Base-by-base conservation (phyloP, 1,140 invertebrate species). In the Penaeus chinensis region DNA sequence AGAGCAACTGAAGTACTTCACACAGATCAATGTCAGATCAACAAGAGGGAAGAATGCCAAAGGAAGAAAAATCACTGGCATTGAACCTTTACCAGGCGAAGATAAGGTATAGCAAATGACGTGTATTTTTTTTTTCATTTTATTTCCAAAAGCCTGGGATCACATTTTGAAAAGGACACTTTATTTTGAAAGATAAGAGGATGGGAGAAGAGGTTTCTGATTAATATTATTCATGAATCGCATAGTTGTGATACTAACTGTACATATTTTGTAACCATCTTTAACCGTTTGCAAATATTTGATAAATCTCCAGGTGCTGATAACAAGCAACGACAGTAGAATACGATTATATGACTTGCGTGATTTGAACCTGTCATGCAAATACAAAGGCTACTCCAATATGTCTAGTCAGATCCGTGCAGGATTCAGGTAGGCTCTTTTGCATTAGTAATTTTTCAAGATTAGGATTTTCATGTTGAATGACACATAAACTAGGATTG, bases 1-100 rank as follows among this genome's bases (percentile, higher is more conserved):
- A 18, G 98, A 99, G 94, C 98, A 99, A 92, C 93, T 99, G 2
- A 99, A 99, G 91, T 99, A 99, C 93, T 97, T 99, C 92, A 99
- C 98, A 2, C 97, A 98, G 91, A 99, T 99, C 89, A 96, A 99
- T 92, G 98, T 99, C 0, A 94, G 97, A 47, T 99, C 98, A 13
- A 97, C 97, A 0, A 93, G 98, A 63, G 98, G 98, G 0, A 98
- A 98, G 91, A 99, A 99, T 93, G 95, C 97, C 0, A 96, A 95
- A 60, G 98, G 98, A 0, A 93, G 97, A 20, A 99, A 99, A 92
- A 99, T 99, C 20, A 99, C 97, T 91, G 98, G 98, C 1, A 98
- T 99, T 90, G 98, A 99, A 93, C 96, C 97, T 0, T 96, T 99
- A 96, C 97, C 97, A 0, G 97, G 97, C 7, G 97, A 99, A 92